A percentile compares a stretch with the other conserved stretches of the same genome.
phyloP scores from a whole-genome alignment of 1,140 invertebrate species.

The Ephestia elutella region DNA sequence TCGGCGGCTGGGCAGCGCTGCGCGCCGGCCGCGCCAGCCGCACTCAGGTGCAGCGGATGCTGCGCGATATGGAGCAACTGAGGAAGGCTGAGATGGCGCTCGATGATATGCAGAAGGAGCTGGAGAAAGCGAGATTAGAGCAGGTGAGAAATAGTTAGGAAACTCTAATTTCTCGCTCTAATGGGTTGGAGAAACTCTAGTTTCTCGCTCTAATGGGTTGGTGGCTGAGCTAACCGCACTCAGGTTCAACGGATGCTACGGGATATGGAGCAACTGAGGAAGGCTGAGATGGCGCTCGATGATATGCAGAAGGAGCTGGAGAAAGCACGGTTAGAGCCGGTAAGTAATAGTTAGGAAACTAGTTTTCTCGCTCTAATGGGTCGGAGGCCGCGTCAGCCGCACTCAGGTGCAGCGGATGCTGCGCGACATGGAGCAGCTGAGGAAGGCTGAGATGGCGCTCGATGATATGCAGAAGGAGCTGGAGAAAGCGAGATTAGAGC shows the following conservation, averaged over 20 bases:
- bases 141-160: constrained; percentile 56
- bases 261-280: constrained; percentile 93
- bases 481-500: constrained; percentile 73
- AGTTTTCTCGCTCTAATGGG: no score
- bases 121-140: constrained; percentile 74
- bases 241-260: constrained; percentile 91
- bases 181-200: no score
- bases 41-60: constrained; percentile 89
- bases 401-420: constrained; percentile 91
- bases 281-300: constrained; percentile 89
- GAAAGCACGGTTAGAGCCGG: constrained; percentile 34
- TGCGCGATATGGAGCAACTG: constrained; percentile 93
- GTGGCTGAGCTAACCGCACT: constrained; percentile 79
- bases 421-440: constrained; percentile 93
- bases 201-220: no score
- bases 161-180: no score
- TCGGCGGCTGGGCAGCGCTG: constrained; percentile 93
- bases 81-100: constrained; percentile 91
- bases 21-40: constrained; percentile 91
- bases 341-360: no score
- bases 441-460: constrained; percentile 90
- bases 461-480: constrained; percentile 87
- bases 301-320: constrained; percentile 86
- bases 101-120: constrained; percentile 86
- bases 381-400: constrained; percentile 91